phyloP scores from a whole-genome alignment of 1,140 invertebrate genomes.

The Lucilia cuprina region DNA sequence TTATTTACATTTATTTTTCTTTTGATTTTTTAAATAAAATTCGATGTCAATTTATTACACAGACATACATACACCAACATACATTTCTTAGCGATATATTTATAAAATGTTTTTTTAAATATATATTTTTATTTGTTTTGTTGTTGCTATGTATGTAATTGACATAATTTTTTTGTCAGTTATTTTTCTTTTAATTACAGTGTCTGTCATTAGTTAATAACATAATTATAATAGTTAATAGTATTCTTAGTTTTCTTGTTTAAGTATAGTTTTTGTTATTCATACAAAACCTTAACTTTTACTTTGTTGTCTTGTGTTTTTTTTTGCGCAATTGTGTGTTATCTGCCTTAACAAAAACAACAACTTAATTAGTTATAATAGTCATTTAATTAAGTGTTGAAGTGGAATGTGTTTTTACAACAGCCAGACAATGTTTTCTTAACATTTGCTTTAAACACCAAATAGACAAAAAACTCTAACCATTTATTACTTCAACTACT shows the following conservation, averaged over 20 bases:
- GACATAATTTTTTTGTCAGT: conserved; percentile 3
- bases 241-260: too few species aligned
- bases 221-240: not conserved
- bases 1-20: not conserved
- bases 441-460: too few species aligned
- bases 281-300: too few species aligned
- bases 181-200: not conserved
- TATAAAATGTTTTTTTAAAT: not conserved
- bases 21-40: too few species aligned
- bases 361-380: too few species aligned
- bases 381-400: too few species aligned
- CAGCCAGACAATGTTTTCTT: too few species aligned
- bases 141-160: conserved; percentile 5
- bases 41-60: not conserved
- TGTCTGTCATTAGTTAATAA: not conserved
- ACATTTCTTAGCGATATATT: not conserved
- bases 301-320: too few species aligned
- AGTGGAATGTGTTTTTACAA: too few species aligned
- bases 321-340: too few species aligned
- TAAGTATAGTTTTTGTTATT: too few species aligned
- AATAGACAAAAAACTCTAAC: not conserved
- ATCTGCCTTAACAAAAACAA: too few species aligned
- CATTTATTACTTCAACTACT: not conserved
- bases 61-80: not conserved
- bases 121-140: not conserved